Percentiles rank a stretch among this genome's conserved stretches.
Evolutionary conservation across 2,113 vertebrate genomes (phyloP).

Genomic region (Microcebus jonahi): DNA sequence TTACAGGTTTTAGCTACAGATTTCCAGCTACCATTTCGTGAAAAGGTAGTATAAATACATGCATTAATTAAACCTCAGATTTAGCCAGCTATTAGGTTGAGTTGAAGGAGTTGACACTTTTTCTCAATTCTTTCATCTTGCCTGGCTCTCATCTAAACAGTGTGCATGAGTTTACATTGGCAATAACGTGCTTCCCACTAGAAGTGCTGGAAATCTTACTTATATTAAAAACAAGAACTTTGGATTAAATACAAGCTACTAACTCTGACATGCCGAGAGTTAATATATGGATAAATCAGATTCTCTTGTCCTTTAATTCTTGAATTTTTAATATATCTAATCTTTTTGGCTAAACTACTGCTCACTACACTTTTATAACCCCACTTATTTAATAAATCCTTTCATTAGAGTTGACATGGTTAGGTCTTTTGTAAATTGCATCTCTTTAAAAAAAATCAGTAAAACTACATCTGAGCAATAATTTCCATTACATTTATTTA

Average conservation of each 20-base stretch:
- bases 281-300: conserved; percentile 2
- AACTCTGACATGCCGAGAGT: background rate
- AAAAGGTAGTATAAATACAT: conserved; percentile 20
- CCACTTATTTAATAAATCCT: conserved; percentile 21
- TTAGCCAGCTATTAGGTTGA: background rate
- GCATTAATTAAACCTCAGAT: background rate
- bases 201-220: background rate
- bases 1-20: background rate
- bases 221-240: background rate
- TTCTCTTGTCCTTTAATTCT: background rate
- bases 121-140: conserved; percentile 7
- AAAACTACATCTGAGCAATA: background rate
- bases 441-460: background rate
- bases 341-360: background rate
- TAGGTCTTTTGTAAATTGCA: background rate
- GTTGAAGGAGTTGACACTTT: conserved; percentile 11
- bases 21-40: conserved; percentile 53
- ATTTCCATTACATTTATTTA: background rate
- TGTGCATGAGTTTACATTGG: conserved; percentile 27
- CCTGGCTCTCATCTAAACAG: conserved; percentile 8
- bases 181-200: background rate
- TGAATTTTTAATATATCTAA: background rate
- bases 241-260: conserved; percentile 29
- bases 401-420: background rate
- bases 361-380: background rate